phyloP scores from a whole-genome alignment of 2,888 invertebrate species.

The Cataglyphis albicans region DNA sequence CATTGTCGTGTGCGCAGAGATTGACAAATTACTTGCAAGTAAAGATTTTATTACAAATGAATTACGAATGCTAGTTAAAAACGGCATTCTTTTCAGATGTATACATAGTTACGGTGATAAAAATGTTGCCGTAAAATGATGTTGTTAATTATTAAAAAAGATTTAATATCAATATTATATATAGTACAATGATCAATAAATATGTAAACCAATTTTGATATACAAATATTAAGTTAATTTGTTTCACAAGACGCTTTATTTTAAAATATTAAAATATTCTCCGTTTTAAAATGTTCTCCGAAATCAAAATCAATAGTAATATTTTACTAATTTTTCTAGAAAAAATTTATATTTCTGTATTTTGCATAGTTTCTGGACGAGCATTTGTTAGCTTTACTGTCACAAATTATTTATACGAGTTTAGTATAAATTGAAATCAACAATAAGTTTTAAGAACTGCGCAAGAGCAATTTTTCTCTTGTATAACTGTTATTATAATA shows the following conservation, averaged over 20 bases:
- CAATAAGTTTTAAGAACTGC: not conserved
- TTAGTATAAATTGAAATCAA: conserved; percentile 17
- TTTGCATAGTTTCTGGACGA: too few relatives aligned
- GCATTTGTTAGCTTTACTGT: not conserved
- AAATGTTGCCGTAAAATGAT: conserved; percentile 34
- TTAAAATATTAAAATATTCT: not conserved
- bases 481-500: conserved; percentile 30
- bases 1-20: conserved; percentile 21
- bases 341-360: not conserved
- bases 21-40: conserved; percentile 35
- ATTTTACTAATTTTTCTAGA: not conserved
- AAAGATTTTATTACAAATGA: conserved; percentile 32
- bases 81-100: conserved; percentile 25
- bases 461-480: not conserved
- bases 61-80: conserved; percentile 26
- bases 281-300: not conserved
- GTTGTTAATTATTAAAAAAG: conserved; percentile 41
- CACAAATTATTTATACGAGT: not conserved
- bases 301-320: not conserved
- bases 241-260: not conserved
- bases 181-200: conserved; percentile 12
- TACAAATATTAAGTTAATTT: conserved; percentile 11
- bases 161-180: conserved; percentile 41
- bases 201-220: conserved; percentile 25
- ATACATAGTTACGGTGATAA: conserved; percentile 16